Base-by-base conservation (phyloP, 2,888 invertebrate species). In the Ormia ochracea region DNA sequence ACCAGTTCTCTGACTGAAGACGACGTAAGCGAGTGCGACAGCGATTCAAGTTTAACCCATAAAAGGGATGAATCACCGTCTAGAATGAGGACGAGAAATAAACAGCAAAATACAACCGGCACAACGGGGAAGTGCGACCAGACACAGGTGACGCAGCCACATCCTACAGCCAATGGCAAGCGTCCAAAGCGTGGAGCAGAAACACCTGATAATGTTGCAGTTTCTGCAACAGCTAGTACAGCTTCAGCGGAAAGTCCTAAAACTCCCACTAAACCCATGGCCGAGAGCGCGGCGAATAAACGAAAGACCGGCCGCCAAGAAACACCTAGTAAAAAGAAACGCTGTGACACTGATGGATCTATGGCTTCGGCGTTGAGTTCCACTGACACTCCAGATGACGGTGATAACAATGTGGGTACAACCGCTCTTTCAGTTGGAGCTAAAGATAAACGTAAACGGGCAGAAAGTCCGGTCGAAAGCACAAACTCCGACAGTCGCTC, bases 1-100 rank as follows among this genome's bases (percentile, higher is more conserved):
- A 94, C 93, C 86, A 94, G 94, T 90, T 95, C 95, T 77, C 94
- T 95, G 79, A 95, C 95, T 66, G 95, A 95, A 89, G 95, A 95
- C 91, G 96, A 97, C 89, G 96, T 96, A 90, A 97, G 97, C 82
- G 97, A 97, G 88, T 97, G 97, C 89, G 98, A 98, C 90, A 97
- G 97, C 89, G 97, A 97, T 90, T 97, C 96, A 75, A 93, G 97
- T 87, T 96, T 96, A 86, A 94, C 96, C 84, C 95, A 90, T 85
- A 90, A 90, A 89, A 90, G 90, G 85, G 96, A 96, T 88, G 94
- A 94, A 87, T 95, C 95, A 87, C 96, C 96, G 65, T 96, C 95
- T 88, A 93, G 96, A 90, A 96, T 96, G 94, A 93, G 96, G 88
- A 96, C 96, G 81, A 92, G 96, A 85, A 95, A 96, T 90, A 94